Conservation (phyloP, 2,113 vertebrate species). For the Andinoacara biseriatus region DNA sequence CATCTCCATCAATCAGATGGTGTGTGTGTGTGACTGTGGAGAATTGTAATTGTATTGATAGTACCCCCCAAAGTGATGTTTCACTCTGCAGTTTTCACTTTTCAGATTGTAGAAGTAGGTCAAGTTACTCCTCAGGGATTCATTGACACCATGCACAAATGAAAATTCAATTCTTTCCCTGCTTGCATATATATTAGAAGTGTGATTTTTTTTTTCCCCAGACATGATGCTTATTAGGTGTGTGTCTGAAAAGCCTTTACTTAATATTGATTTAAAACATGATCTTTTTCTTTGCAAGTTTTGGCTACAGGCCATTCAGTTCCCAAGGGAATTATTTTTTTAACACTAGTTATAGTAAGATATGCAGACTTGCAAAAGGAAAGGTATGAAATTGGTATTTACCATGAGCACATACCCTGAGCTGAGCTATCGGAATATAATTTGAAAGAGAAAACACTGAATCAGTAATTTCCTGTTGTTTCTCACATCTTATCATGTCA, state of each 20-base stretch:
- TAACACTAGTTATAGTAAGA: neutral
- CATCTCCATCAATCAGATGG: neutral
- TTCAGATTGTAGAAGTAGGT: neutral
- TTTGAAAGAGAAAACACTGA: neutral
- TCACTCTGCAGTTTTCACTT: conserved; percentile 19
- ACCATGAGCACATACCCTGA: neutral
- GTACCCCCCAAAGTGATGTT: neutral
- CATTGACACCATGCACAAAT: conserved; percentile 3
- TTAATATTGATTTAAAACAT: too few relatives aligned
- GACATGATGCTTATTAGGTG: neutral
- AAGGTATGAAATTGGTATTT: neutral
- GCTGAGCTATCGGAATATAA: neutral
- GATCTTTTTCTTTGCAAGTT: neutral
- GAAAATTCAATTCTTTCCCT: neutral
- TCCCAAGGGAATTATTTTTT: neutral
- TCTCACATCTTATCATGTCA: neutral
- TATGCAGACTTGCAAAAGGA: neutral
- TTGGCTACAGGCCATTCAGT: neutral
- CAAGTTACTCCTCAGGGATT: neutral
- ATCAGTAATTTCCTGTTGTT: neutral
- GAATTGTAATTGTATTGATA: neutral
- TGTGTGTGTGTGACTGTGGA: conserved; percentile 3
- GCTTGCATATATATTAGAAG: neutral
- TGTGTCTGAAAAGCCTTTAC: neutral
- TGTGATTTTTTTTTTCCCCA: neutral